Evolutionary conservation across 2,797 vertebrate genomes (phyloP).

Genomic region (Enteromius trimaculatus): DNA sequence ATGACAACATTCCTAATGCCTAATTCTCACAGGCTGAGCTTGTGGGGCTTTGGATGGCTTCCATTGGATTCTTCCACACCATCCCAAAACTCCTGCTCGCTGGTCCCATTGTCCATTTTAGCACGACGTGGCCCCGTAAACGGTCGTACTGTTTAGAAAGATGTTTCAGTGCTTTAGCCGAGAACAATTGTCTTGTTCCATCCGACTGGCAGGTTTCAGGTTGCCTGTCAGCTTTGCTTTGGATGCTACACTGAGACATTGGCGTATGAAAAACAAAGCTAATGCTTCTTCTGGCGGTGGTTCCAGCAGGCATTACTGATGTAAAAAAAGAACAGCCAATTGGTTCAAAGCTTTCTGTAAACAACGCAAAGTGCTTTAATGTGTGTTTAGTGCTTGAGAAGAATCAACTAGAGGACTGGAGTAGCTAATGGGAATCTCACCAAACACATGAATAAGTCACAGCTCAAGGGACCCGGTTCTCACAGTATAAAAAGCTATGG

Average conservation of each 20-base stretch:
- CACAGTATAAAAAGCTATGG: not conserved
- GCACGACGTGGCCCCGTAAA: conserved; percentile 46
- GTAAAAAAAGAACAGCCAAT: conserved; percentile 20
- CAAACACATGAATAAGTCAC: conserved; percentile 15
- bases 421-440: conserved; percentile 13
- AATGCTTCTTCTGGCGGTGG: conserved; percentile 71
- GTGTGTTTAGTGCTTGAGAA: conserved; percentile 2
- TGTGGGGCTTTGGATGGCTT: conserved; percentile 54
- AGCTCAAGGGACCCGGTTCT: conserved; percentile 5
- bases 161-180: conserved; percentile 61
- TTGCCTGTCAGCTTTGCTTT: conserved; percentile 72
- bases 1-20: conserved; percentile 58
- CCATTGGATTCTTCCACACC: conserved; percentile 52
- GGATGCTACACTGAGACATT: conserved; percentile 68
- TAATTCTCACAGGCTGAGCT: conserved; percentile 52
- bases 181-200: conserved; percentile 70
- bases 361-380: not conserved
- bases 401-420: not conserved
- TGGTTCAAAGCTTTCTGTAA: conserved; percentile 14
- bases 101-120: conserved; percentile 52
- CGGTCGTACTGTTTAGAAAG: conserved; percentile 61
- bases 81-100: conserved; percentile 50
- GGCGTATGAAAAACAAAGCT: conserved; percentile 69
- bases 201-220: conserved; percentile 65
- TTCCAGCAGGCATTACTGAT: conserved; percentile 44